Evolutionary conservation across 2,888 invertebrate species (phyloP), one percentile per base, ranked within the genome.

Genomic region (Eupelmus urozonus): DNA sequence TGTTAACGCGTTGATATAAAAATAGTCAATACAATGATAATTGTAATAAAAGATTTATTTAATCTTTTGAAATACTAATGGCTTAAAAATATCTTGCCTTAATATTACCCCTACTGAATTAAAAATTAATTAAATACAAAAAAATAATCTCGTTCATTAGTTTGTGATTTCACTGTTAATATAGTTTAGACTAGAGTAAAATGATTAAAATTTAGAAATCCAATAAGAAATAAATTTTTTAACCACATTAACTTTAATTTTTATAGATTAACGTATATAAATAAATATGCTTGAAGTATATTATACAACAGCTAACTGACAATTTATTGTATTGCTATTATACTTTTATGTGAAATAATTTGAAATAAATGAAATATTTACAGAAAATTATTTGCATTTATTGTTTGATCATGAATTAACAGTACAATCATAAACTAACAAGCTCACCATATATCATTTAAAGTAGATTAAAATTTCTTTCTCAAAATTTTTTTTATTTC

Each of bases 161-260:
- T 67, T 79, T 72, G 49, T 76, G 72, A 76, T 79, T 79, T 67
- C 60, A 79, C 76, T 67, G 76, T 79, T 71, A 79, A 72, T 76
- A 23, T 62, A 78, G 67, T 60, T 20, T 76, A 60, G 42, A 60
- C 34, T 5, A 3, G 7, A 51, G 45, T 27, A 59, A 3, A 59
- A 20, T n/a, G n/a, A n/a, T n/a, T n/a, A n/a, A n/a, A n/a, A n/a
- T n/a, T n/a, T n/a, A n/a, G n/a, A n/a, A n/a, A n/a, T 59, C n/a
- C 18, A 13, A 27, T 25, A n/a, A 25, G 5, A 55, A 42, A 63
- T 16, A n/a, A n/a, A n/a, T n/a, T n/a, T n/a, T n/a, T n/a, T n/a
- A 45, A 63, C 1, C 18, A 20, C 1, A 62, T 23, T 16, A 45
- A 25, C 11, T 42, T 7, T 9, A 62, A n/a, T 45, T 2, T 13